These are phyloP conservation scores for Arothron firmamentum DNA, from an alignment of 2,113 vertebrate genomes.

Conservation along the genomic window DNA sequence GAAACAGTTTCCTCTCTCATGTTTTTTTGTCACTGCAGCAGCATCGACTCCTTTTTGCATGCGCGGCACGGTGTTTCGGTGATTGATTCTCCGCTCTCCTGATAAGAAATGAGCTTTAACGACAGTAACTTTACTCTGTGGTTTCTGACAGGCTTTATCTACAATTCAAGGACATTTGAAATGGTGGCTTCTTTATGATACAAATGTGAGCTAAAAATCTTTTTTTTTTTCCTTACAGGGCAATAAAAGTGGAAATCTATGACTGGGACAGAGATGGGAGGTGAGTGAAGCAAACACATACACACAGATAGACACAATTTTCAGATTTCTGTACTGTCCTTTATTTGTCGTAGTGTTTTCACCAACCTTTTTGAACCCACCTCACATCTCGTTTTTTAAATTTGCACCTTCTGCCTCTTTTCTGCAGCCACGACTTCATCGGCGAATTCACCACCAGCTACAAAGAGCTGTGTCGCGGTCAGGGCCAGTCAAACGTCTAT, in stretches of 20 bases:
- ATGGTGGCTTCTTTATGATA: rapidly evolving
- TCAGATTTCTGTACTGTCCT: not conserved
- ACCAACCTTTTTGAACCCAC: not conserved
- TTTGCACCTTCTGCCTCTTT: not conserved
- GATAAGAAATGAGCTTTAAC: slow-evolving; percentile 34
- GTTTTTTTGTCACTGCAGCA: too few species aligned
- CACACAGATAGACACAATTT: slow-evolving; percentile 3
- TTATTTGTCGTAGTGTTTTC: not conserved
- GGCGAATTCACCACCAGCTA: slow-evolving; percentile 94
- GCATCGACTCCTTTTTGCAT: too few species aligned
- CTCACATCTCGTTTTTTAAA: not conserved
- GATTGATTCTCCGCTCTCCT: not conserved
- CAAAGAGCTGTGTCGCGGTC: slow-evolving; percentile 86
- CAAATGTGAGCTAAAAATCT: not conserved
- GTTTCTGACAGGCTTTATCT: not conserved
- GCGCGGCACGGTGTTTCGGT: too few species aligned
- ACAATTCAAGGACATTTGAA: not conserved
- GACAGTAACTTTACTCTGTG: slow-evolving; percentile 23
- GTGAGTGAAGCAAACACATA: slow-evolving; percentile 61
- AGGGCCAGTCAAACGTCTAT: slow-evolving; percentile 85
- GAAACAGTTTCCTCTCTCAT: too few species aligned
- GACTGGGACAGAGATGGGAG: slow-evolving; percentile 96
- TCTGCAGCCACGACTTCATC: slow-evolving; percentile 90
- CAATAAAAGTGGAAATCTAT: slow-evolving; percentile 91
- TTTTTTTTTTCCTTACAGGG: slow-evolving; percentile 70